Conservation (phyloP, 2,797 vertebrate species). For the Catostomus latipinnis region DNA sequence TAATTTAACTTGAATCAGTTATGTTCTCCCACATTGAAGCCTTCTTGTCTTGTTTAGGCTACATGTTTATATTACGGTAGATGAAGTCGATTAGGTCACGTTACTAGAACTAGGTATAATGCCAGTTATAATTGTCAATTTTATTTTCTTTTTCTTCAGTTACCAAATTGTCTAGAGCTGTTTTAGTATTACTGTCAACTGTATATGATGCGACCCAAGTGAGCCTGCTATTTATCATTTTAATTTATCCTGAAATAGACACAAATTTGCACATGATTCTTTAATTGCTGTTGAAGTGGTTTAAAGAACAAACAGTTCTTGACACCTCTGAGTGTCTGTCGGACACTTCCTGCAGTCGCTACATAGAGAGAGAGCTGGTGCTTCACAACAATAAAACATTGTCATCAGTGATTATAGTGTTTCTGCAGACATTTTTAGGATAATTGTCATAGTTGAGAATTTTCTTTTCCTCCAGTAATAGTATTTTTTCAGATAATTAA, state of each 20-base stretch:
- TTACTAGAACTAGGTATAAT: too few species aligned
- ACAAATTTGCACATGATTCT: conserved; percentile 6
- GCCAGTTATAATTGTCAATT: too few species aligned
- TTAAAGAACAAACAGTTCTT: not conserved
- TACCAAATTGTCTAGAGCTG: not conserved
- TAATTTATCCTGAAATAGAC: not conserved
- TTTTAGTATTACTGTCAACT: not conserved
- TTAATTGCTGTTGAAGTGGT: not conserved
- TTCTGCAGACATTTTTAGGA: too few species aligned
- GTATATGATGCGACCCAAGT: not conserved
- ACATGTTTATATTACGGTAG: too few species aligned
- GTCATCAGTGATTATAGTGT: too few species aligned
- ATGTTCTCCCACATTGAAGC: too few species aligned
- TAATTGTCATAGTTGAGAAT: not conserved
- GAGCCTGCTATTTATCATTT: too few species aligned
- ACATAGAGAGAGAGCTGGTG: not conserved
- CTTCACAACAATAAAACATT: too few species aligned
- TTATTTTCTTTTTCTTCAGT: too few species aligned
- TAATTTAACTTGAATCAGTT: too few species aligned
- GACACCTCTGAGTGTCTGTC: not conserved
- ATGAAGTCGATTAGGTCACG: too few species aligned
- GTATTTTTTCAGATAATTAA: not conserved
- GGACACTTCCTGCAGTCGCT: not conserved
- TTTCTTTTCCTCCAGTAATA: not conserved
- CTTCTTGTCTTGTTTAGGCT: too few species aligned